phyloP scores from a whole-genome alignment of 2,888 invertebrate species.

The Philopedon plagiatum region DNA sequence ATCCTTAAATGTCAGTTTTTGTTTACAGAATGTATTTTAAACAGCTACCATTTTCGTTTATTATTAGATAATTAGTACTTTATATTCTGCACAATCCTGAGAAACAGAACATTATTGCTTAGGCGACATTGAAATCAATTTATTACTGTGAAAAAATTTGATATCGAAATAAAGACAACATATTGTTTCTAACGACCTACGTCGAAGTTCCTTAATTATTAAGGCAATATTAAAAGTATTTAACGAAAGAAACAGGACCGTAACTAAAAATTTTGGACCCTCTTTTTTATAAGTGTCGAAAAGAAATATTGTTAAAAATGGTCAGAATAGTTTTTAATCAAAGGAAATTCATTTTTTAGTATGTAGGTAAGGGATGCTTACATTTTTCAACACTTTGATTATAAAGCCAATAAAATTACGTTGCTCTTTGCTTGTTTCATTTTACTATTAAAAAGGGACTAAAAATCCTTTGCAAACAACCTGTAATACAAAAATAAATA shows the following conservation, averaged over 20 bases:
- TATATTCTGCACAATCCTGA: slow-evolving; percentile 13
- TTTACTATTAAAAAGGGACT: too few relatives aligned
- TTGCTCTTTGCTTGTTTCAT: too few relatives aligned
- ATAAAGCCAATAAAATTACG: too few relatives aligned
- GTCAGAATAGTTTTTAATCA: too few relatives aligned
- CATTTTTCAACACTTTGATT: too few relatives aligned
- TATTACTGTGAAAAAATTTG: slow-evolving; percentile 9
- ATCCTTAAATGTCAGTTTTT: neutral
- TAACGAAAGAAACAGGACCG: neutral
- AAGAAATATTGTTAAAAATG: too few relatives aligned
- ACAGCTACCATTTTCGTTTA: slow-evolving; percentile 13
- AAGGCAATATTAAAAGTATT: neutral
- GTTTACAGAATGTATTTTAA: neutral
- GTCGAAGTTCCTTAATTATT: slow-evolving; percentile 4
- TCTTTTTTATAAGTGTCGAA: too few relatives aligned
- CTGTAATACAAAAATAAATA: too few relatives aligned
- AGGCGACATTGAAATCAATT: slow-evolving; percentile 21
- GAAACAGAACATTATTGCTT: slow-evolving; percentile 16
- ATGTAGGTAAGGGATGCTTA: too few relatives aligned
- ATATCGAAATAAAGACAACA: slow-evolving; percentile 14
- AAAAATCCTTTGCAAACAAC: too few relatives aligned
- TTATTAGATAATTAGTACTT: slow-evolving; percentile 17
- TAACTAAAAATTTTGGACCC: too few relatives aligned
- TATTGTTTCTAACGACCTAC: neutral
- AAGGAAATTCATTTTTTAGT: too few relatives aligned